Conservation (phyloP, 2,797 vertebrate genomes). For the Xyrichtys novacula region DNA sequence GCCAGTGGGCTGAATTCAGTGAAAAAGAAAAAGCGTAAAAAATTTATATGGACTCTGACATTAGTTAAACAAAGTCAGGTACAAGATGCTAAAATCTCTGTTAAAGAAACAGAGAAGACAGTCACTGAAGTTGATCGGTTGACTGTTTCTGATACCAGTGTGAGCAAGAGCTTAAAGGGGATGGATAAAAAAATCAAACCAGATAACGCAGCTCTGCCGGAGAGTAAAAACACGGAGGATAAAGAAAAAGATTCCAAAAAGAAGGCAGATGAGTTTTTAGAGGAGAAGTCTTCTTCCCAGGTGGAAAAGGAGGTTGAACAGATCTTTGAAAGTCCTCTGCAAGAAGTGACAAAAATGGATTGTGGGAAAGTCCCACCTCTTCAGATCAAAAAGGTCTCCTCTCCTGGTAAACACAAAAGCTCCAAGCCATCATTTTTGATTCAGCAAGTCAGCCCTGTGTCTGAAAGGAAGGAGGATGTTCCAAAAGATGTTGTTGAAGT, state of each 20-base stretch:
- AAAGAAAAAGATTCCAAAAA: conserved; percentile 54
- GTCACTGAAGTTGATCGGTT: conserved; percentile 50
- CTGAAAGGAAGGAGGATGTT: conserved; percentile 72
- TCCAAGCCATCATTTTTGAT: conserved; percentile 85
- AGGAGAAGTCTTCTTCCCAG: conserved; percentile 59
- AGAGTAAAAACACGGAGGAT: conserved; percentile 39
- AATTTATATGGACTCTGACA: conserved; percentile 85
- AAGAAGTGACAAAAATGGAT: conserved; percentile 68
- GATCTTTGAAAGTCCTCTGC: conserved; percentile 56
- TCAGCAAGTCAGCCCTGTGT: conserved; percentile 75
- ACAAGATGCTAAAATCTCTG: conserved; percentile 53
- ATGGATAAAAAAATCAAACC: conserved; percentile 49
- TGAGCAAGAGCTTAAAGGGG: conserved; percentile 48
- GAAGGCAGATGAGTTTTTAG: conserved; percentile 14
- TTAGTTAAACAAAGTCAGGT: conserved; percentile 78
- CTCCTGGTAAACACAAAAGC: conserved; percentile 82
- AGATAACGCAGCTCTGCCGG: conserved; percentile 35
- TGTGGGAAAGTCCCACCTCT: conserved; percentile 81
- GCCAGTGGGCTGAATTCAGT: conserved; percentile 61
- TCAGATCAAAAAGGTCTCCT: conserved; percentile 86
- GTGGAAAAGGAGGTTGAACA: conserved; percentile 69
- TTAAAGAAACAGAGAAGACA: conserved; percentile 54
- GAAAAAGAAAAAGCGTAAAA: conserved; percentile 84
- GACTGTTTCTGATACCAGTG: conserved; percentile 45
- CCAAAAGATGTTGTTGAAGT: conserved; percentile 61